A percentile compares a stretch with the other conserved stretches of the same genome.
Evolutionary conservation across 2,888 invertebrate species (phyloP).

Genomic region (Aproaerema taeniolella): DNA sequence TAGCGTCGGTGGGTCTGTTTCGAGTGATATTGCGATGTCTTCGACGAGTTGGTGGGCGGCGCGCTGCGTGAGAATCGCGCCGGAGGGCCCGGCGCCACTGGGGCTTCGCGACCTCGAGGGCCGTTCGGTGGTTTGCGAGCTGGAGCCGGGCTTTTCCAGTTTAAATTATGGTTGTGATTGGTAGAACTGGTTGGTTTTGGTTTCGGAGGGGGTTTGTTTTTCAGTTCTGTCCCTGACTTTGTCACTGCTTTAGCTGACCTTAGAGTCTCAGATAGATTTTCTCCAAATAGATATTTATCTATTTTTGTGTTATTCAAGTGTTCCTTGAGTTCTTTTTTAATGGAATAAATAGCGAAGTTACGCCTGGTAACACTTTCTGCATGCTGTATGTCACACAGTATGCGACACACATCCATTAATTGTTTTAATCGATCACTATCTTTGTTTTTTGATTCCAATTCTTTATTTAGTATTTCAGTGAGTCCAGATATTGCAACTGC

Average conservation of each 20-base stretch:
- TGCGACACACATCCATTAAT: conserved; percentile 17
- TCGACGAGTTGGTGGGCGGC: conserved; percentile 7
- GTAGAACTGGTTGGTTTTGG: neutral
- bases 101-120: neutral
- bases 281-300: conserved; percentile 20
- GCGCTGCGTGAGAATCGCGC: neutral
- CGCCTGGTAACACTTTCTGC: conserved; percentile 16
- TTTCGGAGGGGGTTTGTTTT: neutral
- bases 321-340: conserved; percentile 22
- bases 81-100: neutral
- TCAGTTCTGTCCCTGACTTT: conserved; percentile 18
- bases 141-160: neutral
- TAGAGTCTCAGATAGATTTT: conserved; percentile 18
- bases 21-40: neutral
- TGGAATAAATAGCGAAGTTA: conserved; percentile 5
- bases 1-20: conserved; percentile 3
- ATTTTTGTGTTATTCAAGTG: conserved; percentile 19
- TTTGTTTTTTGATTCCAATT: conserved; percentile 7
- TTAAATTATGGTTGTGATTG: neutral
- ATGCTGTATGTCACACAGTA: conserved; percentile 19
- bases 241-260: conserved; percentile 21
- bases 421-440: conserved; percentile 7
- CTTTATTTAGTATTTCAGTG: conserved; percentile 3
- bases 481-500: conserved; percentile 19
- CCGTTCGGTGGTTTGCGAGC: neutral